Conservation (phyloP, 2,113 vertebrate species). For the Gnathonemus echidnorhynchus region DNA sequence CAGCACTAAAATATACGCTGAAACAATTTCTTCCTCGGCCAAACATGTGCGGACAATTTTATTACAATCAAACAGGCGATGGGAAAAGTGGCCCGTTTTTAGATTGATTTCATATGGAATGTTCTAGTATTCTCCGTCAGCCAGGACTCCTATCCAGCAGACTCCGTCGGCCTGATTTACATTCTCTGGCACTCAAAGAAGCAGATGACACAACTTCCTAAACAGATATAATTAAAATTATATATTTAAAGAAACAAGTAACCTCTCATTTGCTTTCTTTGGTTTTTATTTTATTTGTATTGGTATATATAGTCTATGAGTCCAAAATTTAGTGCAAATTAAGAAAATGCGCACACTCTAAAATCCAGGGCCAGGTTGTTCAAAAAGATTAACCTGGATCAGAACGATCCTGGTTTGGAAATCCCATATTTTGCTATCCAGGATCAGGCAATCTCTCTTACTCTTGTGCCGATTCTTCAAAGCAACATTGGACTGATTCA, state of each 20-base stretch:
- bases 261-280: background rate
- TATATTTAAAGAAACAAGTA: background rate
- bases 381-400: background rate
- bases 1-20: constrained; percentile 15
- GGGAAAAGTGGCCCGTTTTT: background rate
- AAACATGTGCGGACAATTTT: constrained; percentile 23
- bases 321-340: background rate
- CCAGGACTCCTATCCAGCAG: background rate
- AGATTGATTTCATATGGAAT: constrained; percentile 16
- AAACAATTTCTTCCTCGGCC: constrained; percentile 15
- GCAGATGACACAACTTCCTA: background rate
- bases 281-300: background rate
- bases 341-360: background rate
- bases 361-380: background rate
- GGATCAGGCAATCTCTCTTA: background rate
- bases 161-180: background rate
- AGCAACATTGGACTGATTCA: background rate
- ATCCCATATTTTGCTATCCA: background rate
- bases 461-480: background rate
- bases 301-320: background rate
- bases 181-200: background rate
- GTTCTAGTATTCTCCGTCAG: background rate
- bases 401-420: background rate
- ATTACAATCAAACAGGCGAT: constrained; percentile 17
- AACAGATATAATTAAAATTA: background rate